Evolutionary conservation across 2,797 vertebrate species (phyloP).

Genomic region (Neoniphon sammara): DNA sequence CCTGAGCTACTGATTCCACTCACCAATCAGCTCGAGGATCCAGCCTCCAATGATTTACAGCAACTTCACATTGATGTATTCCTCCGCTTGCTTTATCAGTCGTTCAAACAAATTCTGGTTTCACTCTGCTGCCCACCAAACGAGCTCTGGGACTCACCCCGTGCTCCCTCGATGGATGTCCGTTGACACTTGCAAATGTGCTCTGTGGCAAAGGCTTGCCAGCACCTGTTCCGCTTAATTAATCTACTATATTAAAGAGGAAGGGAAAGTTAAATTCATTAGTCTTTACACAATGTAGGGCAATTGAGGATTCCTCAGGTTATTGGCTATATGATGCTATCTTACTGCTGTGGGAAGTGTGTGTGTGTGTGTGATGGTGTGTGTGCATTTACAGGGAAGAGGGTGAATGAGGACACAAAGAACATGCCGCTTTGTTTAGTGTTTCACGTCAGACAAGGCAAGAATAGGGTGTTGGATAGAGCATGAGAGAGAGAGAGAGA

Average conservation of each 20-base stretch:
- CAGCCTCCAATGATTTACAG: constrained; percentile 5
- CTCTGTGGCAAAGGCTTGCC: constrained; percentile 37
- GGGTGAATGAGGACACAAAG: neutral
- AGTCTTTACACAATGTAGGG: constrained; percentile 38
- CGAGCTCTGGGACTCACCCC: constrained; percentile 36
- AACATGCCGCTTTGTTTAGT: neutral
- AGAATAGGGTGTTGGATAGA: neutral
- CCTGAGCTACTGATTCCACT: constrained; percentile 46
- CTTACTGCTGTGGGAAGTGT: constrained; percentile 3
- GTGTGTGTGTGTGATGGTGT: neutral
- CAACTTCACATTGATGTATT: constrained; percentile 2
- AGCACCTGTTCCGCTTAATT: constrained; percentile 61
- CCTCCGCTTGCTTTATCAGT: constrained; percentile 13
- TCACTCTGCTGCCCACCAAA: constrained; percentile 31
- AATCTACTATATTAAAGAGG: constrained; percentile 49
- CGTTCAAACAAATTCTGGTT: constrained; percentile 48
- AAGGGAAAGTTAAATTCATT: constrained; percentile 45
- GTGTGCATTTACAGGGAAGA: neutral
- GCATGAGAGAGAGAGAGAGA: neutral
- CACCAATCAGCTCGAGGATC: constrained; percentile 33
- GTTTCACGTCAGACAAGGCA: neutral
- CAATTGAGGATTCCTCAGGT: constrained; percentile 41
- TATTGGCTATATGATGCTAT: constrained; percentile 13
- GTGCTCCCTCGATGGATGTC: constrained; percentile 12
- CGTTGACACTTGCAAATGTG: constrained; percentile 59